Evolutionary conservation across 2,113 vertebrate species (phyloP), one percentile per base, ranked within the genome.

Genomic region (Neotoma lepida): DNA sequence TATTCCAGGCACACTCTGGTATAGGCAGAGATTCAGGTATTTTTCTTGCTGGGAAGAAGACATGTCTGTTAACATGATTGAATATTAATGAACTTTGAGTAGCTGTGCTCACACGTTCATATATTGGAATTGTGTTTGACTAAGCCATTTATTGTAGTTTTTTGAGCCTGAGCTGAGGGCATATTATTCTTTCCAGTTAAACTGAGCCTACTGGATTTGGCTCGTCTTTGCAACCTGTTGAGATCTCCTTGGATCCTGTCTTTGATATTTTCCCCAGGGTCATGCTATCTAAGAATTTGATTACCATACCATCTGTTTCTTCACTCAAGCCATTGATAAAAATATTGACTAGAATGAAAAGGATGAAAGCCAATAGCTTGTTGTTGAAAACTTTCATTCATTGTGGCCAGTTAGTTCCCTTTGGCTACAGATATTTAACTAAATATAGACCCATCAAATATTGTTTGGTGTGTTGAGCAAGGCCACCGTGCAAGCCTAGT

Each of bases 221-320:
- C 74, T 74, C 73, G 49, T 91, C 64, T 9, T 73, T 68, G 44
- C 46, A 73, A 66, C 39, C 91, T 90, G 82, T 78, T 92, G 76
- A 66, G 70, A 86, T 81, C 89, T 87, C 88, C 86, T 90, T 86
- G 89, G 77, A 77, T 90, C 77, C 77, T 54, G 86, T 51, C 58
- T 92, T 77, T 71, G 35, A 46, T 92, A 58, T 88, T 46, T 93
- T 95, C 58, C 88, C 82, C 58, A 90, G 82, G 51, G 68, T 95
- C 90, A 30, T 61, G 39, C 71, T 54, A 24, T 73, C 92, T 73
- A 92, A 63, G 95, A 85, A 88, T 88, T 90, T 70, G 96, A 81
- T 87, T 92, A 92, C 82, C 91, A 14, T 88, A 26, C 81, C 86
- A 56, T 92, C 95, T 95, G 93, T 77, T 89, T 82, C 46, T 66